Evolutionary conservation across 1,140 invertebrate species (phyloP).

Genomic region (Eueides isabella): DNA sequence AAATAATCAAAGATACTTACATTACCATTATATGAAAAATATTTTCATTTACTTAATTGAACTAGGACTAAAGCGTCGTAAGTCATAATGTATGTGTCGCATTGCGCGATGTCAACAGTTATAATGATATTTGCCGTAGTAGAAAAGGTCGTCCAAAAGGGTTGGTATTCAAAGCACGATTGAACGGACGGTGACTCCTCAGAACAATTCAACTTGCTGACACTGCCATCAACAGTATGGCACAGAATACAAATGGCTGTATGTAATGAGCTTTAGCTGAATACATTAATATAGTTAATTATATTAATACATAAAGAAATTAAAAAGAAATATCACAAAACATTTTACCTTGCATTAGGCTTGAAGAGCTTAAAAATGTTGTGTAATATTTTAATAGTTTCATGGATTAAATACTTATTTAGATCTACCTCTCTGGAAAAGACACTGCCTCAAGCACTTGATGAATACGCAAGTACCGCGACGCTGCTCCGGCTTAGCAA

Average conservation of each 20-base stretch:
- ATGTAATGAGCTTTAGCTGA: constrained; percentile 54
- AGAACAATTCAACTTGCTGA: constrained; percentile 61
- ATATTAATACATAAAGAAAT: not conserved
- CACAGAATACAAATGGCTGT: constrained; percentile 70
- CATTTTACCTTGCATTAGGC: too few species aligned
- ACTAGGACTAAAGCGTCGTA: constrained; percentile 64
- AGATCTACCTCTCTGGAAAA: constrained; percentile 11
- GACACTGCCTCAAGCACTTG: constrained; percentile 15
- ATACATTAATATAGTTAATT: not conserved
- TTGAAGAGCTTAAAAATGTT: not conserved
- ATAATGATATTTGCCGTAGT: constrained; percentile 59
- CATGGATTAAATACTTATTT: too few species aligned
- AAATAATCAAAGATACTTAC: constrained; percentile 53
- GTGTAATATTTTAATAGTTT: too few species aligned
- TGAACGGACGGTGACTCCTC: constrained; percentile 72
- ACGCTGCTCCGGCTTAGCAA: constrained; percentile 51
- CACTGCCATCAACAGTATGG: constrained; percentile 50
- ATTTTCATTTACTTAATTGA: not conserved
- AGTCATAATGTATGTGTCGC: constrained; percentile 64
- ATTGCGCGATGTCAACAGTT: constrained; percentile 66
- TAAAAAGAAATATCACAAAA: too few species aligned
- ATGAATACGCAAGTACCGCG: constrained; percentile 25
- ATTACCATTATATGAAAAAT: constrained; percentile 32
- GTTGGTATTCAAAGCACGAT: constrained; percentile 72
- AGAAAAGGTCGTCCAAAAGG: constrained; percentile 37